Percentiles rank a stretch among this genome's conserved stretches.
phyloP scores from a whole-genome alignment of 2,113 vertebrate species.

The Podarcis raffonei region DNA sequence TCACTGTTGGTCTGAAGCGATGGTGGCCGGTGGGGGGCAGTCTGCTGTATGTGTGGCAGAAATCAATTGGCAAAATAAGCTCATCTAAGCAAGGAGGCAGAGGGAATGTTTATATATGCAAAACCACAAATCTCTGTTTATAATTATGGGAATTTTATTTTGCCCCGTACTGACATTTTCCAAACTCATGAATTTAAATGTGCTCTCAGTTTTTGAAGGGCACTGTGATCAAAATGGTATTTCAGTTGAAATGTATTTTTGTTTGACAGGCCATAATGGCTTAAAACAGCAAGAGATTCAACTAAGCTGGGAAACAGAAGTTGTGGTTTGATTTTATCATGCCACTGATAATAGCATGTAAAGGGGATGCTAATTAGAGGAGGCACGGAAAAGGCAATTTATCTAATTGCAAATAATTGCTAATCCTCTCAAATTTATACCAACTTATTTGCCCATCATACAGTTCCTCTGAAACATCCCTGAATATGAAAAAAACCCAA shows the following conservation, averaged over 20 bases:
- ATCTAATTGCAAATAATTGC: constrained; percentile 10
- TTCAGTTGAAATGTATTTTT: constrained; percentile 27
- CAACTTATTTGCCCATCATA: not conserved
- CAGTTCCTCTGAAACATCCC: not conserved
- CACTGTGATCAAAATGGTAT: not conserved
- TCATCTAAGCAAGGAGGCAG: not conserved
- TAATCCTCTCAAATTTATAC: not conserved
- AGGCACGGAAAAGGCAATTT: constrained; percentile 26
- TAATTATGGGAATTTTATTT: constrained; percentile 17
- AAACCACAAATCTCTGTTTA: not conserved
- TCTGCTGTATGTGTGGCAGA: not conserved
- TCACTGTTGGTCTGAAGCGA: too few species aligned
- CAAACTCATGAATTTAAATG: not conserved
- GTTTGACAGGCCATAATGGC: not conserved
- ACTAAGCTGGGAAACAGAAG: constrained; percentile 11
- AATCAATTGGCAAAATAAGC: constrained; percentile 24
- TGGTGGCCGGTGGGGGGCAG: too few species aligned
- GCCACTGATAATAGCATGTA: constrained; percentile 5
- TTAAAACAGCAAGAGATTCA: constrained; percentile 17
- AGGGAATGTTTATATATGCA: not conserved
- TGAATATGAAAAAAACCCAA: not conserved
- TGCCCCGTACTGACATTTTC: constrained; percentile 15
- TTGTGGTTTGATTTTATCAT: constrained; percentile 19
- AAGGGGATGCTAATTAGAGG: constrained; percentile 19
- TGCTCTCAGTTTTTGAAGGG: constrained; percentile 10